Evolutionary conservation across 2,113 vertebrate genomes (phyloP), one percentile per base, ranked within the genome.

Genomic region (Sclerurus mexicanus): DNA sequence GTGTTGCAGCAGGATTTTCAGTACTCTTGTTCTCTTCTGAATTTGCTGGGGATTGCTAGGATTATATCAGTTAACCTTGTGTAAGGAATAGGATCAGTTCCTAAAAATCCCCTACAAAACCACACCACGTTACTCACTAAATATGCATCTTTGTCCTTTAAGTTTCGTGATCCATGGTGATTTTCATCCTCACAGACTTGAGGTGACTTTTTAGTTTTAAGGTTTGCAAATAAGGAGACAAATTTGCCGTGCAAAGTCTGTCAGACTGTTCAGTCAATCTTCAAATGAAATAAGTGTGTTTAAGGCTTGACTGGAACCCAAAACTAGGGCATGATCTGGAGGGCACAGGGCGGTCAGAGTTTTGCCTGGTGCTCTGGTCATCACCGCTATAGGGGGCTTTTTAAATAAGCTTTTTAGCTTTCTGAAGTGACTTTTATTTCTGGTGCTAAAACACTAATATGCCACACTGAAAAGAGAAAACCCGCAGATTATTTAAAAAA

Each of bases 221-320:
- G 27, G 33, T 85, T 69, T 89, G 66, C 33, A 46, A 52, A 31
- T 17, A 40, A 47, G 40, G 67, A 84, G 85, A n/a, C 15, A 68
- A 0, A 84, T 73, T 60, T 58, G 37, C 67, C 21, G 3, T 17
- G 22, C 44, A 30, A 88, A 47, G 68, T 39, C 44, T 83, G 49
- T 85, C 79, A 67, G 49, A 78, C 49, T 35, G 31, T 77, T 91
- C 62, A 40, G 78, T 78, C 56, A 15, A 66, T 90, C 93, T 83
- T 75, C 62, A 68, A 44, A 10, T 63, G 80, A 91, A 95, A 64
- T 63, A 19, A 6, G 44, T 3, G 9, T 68, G n/a, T 74, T 73
- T 71, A 71, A 72, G 71, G 40, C 46, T 75, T 78, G 81, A 14
- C 68, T 92, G 74, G 46, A 75, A 62, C 62, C 20, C 50, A 78